Evolutionary conservation across 2,888 invertebrate species (phyloP).

Genomic region (Acronicta aceris): DNA sequence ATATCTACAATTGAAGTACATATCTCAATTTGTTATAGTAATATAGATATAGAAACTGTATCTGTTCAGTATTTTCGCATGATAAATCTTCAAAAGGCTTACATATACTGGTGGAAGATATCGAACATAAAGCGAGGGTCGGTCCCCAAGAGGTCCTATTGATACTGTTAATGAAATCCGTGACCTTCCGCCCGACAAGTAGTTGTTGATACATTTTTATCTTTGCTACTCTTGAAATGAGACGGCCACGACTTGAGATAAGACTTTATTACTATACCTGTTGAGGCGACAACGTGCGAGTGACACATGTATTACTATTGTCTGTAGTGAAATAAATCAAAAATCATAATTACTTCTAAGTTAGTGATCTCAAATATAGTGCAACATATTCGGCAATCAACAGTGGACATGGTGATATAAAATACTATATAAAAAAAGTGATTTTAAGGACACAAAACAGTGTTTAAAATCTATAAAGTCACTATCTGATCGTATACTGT

Average conservation of each 20-base stretch:
- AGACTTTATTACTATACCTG: no score
- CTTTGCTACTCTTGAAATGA: conserved; percentile 35
- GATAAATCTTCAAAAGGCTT: conserved; percentile 52
- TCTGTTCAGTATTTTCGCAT: conserved; percentile 41
- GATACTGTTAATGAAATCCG: conserved; percentile 80
- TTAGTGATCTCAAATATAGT: no score
- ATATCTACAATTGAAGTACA: not conserved
- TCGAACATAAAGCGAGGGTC: conserved; percentile 60
- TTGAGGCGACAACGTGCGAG: no score
- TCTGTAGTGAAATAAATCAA: no score
- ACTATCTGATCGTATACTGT: no score
- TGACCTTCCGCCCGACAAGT: conserved; percentile 67
- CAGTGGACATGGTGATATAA: no score
- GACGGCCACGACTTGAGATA: conserved; percentile 25
- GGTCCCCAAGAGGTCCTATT: conserved; percentile 68
- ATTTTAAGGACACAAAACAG: no score
- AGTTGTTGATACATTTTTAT: conserved; percentile 51
- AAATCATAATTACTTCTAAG: no score
- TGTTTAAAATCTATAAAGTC: no score
- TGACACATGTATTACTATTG: no score
- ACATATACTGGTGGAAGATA: conserved; percentile 56
- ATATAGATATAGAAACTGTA: conserved; percentile 12
- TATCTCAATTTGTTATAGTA: not conserved
- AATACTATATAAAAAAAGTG: no score
- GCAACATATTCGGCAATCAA: no score